phyloP scores from a whole-genome alignment of 2,888 invertebrate genomes.

The Dinocampus coccinellae region DNA sequence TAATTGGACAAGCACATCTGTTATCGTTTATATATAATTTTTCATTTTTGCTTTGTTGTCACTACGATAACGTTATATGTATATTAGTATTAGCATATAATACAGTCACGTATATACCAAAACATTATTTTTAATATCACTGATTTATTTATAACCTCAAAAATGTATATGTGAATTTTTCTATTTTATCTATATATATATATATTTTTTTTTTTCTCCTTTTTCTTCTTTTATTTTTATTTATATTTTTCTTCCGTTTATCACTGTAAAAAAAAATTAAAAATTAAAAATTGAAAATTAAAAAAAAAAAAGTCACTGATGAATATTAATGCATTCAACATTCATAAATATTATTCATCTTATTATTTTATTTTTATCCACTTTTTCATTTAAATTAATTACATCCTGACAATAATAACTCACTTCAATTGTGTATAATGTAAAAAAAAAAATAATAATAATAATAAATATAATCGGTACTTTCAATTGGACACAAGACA shows the following conservation, averaged over 20 bases:
- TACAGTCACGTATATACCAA: not conserved
- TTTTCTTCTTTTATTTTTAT: too few relatives aligned
- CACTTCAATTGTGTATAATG: not conserved
- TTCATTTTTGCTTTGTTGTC: slow-evolving; percentile 4
- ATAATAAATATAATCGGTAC: not conserved
- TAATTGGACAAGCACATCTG: not conserved
- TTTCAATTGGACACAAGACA: slow-evolving; percentile 3
- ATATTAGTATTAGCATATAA: not conserved
- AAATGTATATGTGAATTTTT: too few relatives aligned
- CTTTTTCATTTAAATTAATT: not conserved
- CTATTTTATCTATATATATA: too few relatives aligned
- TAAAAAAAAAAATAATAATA: too few relatives aligned
- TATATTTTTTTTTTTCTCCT: too few relatives aligned
- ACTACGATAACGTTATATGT: not conserved
- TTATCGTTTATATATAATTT: slow-evolving; percentile 11
- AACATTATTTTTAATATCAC: not conserved
- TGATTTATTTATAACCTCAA: not conserved
- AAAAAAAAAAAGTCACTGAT: not conserved
- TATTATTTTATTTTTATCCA: too few relatives aligned
- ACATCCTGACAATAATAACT: not conserved
- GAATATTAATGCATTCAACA: not conserved
- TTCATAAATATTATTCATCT: too few relatives aligned
- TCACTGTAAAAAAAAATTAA: too few relatives aligned
- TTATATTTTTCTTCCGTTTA: too few relatives aligned
- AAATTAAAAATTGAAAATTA: too few relatives aligned